Evolutionary conservation across 2,888 invertebrate species (phyloP).

Genomic region (Macrosiphum euphorbiae): DNA sequence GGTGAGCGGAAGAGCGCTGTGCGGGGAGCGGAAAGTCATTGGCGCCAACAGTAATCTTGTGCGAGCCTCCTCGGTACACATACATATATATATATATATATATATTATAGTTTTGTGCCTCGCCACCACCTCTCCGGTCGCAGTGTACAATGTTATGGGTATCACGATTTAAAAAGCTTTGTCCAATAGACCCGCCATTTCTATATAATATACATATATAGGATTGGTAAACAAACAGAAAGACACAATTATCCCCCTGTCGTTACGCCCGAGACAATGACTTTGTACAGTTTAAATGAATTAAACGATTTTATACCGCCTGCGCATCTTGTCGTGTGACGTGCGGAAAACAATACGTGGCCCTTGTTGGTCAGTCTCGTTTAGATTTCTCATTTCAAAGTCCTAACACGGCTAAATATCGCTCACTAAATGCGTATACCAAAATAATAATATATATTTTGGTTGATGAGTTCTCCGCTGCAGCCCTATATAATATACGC

Average conservation of each 20-base stretch:
- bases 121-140: conserved; percentile 13
- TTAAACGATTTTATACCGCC: conserved; percentile 13
- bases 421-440: background rate
- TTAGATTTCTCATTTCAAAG: background rate
- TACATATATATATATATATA: background rate
- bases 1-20: background rate
- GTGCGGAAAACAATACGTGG: background rate
- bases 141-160: conserved; percentile 3
- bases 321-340: background rate
- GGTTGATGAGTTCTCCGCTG: background rate
- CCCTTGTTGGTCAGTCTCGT: background rate
- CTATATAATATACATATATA: conserved; percentile 1
- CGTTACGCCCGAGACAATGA: background rate
- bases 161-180: conserved; percentile 54
- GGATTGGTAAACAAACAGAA: conserved; percentile 49
- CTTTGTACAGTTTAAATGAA: conserved; percentile 11
- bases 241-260: background rate
- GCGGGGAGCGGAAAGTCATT: conserved; percentile 46
- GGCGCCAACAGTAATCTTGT: conserved; percentile 64
- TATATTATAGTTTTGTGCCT: background rate
- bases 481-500: background rate
- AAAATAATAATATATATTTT: background rate
- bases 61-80: conserved; percentile 36
- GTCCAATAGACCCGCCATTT: conserved; percentile 12
- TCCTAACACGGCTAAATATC: background rate